These are phyloP conservation scores for Sebastes goodei DNA, from an alignment of 2,797 vertebrate genomes.

Conservation along the genomic window DNA sequence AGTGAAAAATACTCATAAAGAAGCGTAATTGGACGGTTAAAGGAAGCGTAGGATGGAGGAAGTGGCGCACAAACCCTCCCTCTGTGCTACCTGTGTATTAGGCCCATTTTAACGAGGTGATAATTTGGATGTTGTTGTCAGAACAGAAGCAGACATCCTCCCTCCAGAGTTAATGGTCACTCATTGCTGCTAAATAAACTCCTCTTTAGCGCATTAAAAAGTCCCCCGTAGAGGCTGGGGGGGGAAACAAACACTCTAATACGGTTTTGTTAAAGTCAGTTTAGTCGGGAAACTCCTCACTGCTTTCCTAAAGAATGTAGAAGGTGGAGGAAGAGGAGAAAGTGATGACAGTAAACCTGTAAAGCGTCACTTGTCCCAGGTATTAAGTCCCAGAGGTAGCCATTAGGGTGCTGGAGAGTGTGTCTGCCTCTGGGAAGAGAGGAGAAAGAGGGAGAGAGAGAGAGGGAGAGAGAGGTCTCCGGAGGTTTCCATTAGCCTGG, in stretches of 20 bases:
- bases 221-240: constrained; percentile 14
- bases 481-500: constrained; percentile 81
- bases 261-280: constrained; percentile 8
- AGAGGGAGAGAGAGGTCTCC: constrained; percentile 58
- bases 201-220: constrained; percentile 48
- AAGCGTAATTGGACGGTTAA: constrained; percentile 6
- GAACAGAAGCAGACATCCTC: constrained; percentile 61
- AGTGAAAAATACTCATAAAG: constrained; percentile 6
- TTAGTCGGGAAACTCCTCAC: not conserved
- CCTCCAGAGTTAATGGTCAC: constrained; percentile 61
- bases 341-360: constrained; percentile 61
- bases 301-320: not conserved
- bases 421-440: constrained; percentile 59
- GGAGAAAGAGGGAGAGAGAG: not conserved
- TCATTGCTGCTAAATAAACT: constrained; percentile 69
- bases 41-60: not conserved
- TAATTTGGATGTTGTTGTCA: constrained; percentile 74
- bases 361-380: constrained; percentile 65
- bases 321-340: constrained; percentile 37
- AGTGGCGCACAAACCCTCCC: constrained; percentile 30
- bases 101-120: constrained; percentile 70
- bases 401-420: constrained; percentile 70
- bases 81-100: constrained; percentile 54
- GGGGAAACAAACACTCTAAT: constrained; percentile 8
- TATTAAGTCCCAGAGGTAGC: constrained; percentile 74